These are phyloP conservation scores for Hapalemur alaotrensis DNA, from an alignment of 2,797 vertebrate species.

Conservation along the genomic window DNA sequence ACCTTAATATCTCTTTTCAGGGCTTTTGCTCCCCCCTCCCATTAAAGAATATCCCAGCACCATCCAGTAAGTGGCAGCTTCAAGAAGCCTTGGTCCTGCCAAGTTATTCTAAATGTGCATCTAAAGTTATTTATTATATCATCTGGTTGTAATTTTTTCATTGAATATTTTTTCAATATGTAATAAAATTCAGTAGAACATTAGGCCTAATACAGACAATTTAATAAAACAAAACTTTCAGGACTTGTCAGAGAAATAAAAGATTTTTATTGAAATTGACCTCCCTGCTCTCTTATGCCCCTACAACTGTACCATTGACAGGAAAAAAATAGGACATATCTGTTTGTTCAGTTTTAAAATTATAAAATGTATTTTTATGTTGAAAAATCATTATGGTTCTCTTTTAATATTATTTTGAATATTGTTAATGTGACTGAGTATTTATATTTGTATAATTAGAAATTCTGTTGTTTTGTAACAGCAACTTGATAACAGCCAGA, in stretches of 20 bases:
- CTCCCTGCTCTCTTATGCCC: background rate
- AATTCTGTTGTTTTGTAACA: background rate
- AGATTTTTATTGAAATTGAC: conserved; percentile 25
- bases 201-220: background rate
- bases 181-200: conserved; percentile 22
- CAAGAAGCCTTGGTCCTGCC: background rate
- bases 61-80: background rate
- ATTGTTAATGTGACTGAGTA: background rate
- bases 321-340: background rate
- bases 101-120: background rate
- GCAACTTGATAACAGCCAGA: background rate
- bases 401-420: background rate
- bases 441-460: background rate
- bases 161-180: conserved; percentile 1
- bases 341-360: conserved; percentile 41
- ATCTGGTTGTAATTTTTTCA: background rate
- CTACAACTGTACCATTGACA: background rate
- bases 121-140: background rate
- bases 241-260: background rate
- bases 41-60: background rate
- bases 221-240: conserved; percentile 22
- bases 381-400: background rate
- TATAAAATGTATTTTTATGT: background rate
- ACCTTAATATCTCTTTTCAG: background rate
- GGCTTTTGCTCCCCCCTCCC: background rate